A percentile compares a stretch with the other conserved stretches of the same genome.
These are phyloP conservation scores for Crocidura indochinensis DNA, from an alignment of 2,797 vertebrate species.

Conservation along the genomic window DNA sequence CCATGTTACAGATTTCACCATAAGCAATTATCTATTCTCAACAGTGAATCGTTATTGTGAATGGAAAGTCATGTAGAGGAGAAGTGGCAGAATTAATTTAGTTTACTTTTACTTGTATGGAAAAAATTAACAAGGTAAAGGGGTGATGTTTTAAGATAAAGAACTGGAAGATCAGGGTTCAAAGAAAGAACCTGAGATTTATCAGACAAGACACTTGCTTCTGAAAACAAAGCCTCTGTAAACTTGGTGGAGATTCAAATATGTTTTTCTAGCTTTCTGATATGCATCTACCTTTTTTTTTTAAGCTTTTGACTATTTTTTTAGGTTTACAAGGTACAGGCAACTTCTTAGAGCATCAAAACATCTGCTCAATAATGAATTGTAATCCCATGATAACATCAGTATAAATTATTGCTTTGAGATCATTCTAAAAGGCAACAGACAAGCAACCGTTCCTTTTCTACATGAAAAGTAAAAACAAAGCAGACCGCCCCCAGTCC, in stretches of 20 bases:
- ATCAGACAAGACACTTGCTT: background rate
- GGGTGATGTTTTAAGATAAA: slow-evolving; percentile 54
- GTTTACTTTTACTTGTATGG: slow-evolving; percentile 70
- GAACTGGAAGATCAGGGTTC: slow-evolving; percentile 36
- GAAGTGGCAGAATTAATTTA: slow-evolving; percentile 66
- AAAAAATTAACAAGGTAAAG: slow-evolving; percentile 45
- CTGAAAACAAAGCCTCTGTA: background rate
- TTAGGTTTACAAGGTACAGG: slow-evolving; percentile 43
- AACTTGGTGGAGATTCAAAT: background rate
- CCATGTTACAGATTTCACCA: background rate
- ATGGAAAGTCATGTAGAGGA: slow-evolving; percentile 71
- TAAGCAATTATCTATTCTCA: slow-evolving; percentile 51
- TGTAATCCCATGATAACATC: slow-evolving; percentile 63
- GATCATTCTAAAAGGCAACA: slow-evolving; percentile 55
- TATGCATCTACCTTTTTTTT: slow-evolving; percentile 39
- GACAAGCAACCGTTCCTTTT: slow-evolving; percentile 53
- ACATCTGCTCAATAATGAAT: slow-evolving; percentile 36
- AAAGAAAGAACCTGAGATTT: slow-evolving; percentile 72
- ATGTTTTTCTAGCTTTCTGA: slow-evolving; percentile 60
- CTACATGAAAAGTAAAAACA: background rate
- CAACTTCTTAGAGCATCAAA: slow-evolving; percentile 61
- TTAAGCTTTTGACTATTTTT: slow-evolving; percentile 40
- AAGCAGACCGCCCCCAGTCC: background rate
- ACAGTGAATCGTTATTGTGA: slow-evolving; percentile 65
- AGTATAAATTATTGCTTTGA: slow-evolving; percentile 62